Base-by-base conservation (phyloP, 2,113 vertebrate genomes). In the Bos indicus region DNA sequence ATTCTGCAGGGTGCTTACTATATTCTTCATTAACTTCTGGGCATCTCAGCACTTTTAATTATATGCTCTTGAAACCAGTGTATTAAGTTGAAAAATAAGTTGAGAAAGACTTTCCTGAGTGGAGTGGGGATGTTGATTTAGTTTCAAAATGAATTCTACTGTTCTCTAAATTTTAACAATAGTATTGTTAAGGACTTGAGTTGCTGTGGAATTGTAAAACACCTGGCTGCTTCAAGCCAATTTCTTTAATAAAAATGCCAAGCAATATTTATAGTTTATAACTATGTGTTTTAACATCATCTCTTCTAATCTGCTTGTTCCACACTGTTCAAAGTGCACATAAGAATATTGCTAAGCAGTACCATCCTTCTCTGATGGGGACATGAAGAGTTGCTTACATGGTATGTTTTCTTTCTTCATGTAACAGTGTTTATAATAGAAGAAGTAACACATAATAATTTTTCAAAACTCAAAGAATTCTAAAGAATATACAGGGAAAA, bases 11-110 rank as follows among this genome's bases (percentile, higher is more conserved):
- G 40, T 71, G 83, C 84, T 93, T 67, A 40, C 23, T 71, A 51
- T 33, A 78, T 93, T 96, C 71, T 92, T 97, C 67, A 95, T 97
- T 97, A 95, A 54, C 46, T 80, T 96, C 33, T 13, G 59, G 82
- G 82, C 78, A 77, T 54, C 89, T 92, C n/a, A 40, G 56, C 60
- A 74, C 51, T 95, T 97, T 96, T 85, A 90, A 97, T 97, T 92
- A 78, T 88, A n/a, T 48, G 78, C 59, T 62, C 64, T 93, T 88
- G 43, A 89, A 85, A 64, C 17, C 28, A 56, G 8, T 30, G 15
- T 80, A 91, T 85, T 96, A 89, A 90, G 17, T 93, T 80, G 56
- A 91, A 88, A 93, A 95, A 16, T 16, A 94, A 74, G 67, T 78
- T 74, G 16, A 74, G 46, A 91, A 86, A 92, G 19, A 82, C 14